A percentile compares a stretch with the other conserved stretches of the same genome.
phyloP scores from a whole-genome alignment of 1,140 invertebrate species.

The Drosophila parvula region DNA sequence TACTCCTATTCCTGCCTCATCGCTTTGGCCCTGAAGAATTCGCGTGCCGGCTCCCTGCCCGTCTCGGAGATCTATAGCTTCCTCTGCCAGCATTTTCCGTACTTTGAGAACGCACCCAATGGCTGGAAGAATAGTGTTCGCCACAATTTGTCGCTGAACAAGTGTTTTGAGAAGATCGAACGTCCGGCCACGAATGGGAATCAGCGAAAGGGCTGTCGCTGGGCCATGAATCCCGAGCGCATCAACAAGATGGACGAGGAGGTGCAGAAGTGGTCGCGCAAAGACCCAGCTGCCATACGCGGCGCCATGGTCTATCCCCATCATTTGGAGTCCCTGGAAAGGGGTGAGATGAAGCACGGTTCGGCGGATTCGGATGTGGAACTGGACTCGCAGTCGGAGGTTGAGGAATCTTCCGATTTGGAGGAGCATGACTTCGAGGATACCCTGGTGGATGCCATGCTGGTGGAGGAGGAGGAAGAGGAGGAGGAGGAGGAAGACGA shows the following conservation, averaged over 20 bases:
- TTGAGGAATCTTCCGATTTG: slow-evolving; percentile 84
- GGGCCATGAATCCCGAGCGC: slow-evolving; percentile 98
- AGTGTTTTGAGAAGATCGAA: slow-evolving; percentile 99
- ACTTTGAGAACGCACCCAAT: slow-evolving; percentile 98
- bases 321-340: slow-evolving; percentile 91
- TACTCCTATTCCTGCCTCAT: slow-evolving; percentile 99
- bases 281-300: slow-evolving; percentile 93
- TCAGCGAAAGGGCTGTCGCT: slow-evolving; percentile 94
- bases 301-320: slow-evolving; percentile 96
- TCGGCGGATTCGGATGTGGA: slow-evolving; percentile 85
- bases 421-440: slow-evolving; percentile 85
- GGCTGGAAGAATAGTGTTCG: slow-evolving; percentile 99
- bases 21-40: slow-evolving; percentile 98
- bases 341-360: slow-evolving; percentile 93
- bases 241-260: slow-evolving; percentile 98
- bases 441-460: slow-evolving; percentile 77
- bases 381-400: slow-evolving; percentile 85
- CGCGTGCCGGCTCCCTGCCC: slow-evolving; percentile 95
- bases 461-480: slow-evolving; percentile 77
- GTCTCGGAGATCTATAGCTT: slow-evolving; percentile 99
- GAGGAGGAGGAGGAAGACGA: slow-evolving; percentile 66
- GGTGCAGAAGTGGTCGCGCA: slow-evolving; percentile 97
- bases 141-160: slow-evolving; percentile 97
- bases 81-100: slow-evolving; percentile 99
- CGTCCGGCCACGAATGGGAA: slow-evolving; percentile 93